These are phyloP conservation scores for Homarus gammarus DNA, from an alignment of 2,888 invertebrate genomes.

Conservation along the genomic window DNA sequence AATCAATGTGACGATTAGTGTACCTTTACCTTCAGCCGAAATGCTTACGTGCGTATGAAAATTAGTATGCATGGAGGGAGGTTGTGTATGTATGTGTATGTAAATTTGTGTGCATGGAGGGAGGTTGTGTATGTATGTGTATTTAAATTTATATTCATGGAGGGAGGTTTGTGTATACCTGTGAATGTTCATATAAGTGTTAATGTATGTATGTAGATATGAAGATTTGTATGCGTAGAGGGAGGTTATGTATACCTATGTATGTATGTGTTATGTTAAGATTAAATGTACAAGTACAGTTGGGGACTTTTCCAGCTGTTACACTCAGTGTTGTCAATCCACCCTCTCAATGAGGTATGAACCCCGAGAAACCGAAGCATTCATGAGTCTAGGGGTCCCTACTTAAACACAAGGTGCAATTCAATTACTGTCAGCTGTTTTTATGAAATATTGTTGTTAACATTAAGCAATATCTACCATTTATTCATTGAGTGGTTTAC, in stretches of 20 bases:
- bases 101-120: constrained; percentile 5
- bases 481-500: too few relatives aligned
- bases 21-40: too few relatives aligned
- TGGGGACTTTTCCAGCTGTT: too few relatives aligned
- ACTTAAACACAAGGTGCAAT: too few relatives aligned
- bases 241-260: constrained; percentile 33
- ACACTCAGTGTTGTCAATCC: too few relatives aligned
- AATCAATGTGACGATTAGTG: background rate
- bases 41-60: background rate
- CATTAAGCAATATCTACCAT: too few relatives aligned
- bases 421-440: too few relatives aligned
- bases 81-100: background rate
- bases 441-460: too few relatives aligned
- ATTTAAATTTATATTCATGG: constrained; percentile 7
- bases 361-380: too few relatives aligned
- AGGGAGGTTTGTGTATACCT: background rate
- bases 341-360: too few relatives aligned
- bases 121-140: background rate
- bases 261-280: constrained; percentile 32
- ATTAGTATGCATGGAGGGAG: background rate
- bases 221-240: constrained; percentile 29
- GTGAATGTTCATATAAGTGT: background rate
- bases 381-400: too few relatives aligned
- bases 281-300: too few relatives aligned
- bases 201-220: background rate